Evolutionary conservation across 2,888 invertebrate species (phyloP).

Genomic region (Pyrrhosoma nymphula): DNA sequence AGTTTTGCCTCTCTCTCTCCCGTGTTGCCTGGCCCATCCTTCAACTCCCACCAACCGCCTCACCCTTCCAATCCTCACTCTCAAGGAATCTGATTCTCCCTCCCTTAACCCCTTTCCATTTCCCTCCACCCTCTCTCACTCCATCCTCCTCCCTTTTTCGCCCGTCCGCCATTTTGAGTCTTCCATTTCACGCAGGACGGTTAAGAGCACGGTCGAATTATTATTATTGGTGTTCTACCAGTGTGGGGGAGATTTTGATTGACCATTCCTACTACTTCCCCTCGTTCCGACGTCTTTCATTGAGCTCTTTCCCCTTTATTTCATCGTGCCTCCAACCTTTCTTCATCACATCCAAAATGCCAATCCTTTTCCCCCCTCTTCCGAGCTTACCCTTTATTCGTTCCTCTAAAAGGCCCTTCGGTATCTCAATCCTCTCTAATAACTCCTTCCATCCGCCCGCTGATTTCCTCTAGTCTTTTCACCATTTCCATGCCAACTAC

Average conservation of each 20-base stretch:
- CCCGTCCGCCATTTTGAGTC: not conserved
- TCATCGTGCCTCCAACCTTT: not conserved
- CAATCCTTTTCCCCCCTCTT: too few relatives aligned
- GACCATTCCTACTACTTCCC: too few relatives aligned
- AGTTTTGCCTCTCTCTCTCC: not conserved
- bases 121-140: not conserved
- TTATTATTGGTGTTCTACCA: not conserved
- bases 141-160: not conserved
- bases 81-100: not conserved
- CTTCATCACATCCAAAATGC: not conserved
- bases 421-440: too few relatives aligned
- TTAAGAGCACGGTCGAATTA: not conserved
- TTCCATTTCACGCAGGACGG: not conserved
- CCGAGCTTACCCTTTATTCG: too few relatives aligned
- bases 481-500: not conserved
- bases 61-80: not conserved
- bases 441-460: too few relatives aligned
- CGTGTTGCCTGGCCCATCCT: not conserved
- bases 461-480: not conserved
- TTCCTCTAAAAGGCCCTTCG: too few relatives aligned
- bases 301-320: too few relatives aligned
- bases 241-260: not conserved
- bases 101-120: not conserved
- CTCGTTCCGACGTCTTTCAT: too few relatives aligned
- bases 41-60: not conserved